phyloP scores from a whole-genome alignment of 2,113 vertebrate species.

The Accipiter virgatus region DNA sequence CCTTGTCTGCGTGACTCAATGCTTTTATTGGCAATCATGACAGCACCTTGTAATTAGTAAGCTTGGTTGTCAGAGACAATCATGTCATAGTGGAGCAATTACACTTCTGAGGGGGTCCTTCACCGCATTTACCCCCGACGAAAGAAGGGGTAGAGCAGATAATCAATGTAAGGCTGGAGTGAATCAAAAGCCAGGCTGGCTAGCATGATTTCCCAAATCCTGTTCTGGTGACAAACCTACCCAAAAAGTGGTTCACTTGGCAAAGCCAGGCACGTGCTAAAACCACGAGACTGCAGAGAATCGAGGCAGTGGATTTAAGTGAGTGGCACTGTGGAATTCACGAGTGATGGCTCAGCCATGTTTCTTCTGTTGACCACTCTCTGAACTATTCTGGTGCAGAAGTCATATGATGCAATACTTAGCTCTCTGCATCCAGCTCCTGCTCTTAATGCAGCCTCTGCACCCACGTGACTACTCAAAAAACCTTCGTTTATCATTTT shows the following conservation, averaged over 20 bases:
- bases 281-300: background rate
- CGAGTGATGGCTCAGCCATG: background rate
- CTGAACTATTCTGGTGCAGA: background rate
- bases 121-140: background rate
- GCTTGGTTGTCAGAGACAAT: background rate
- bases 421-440: background rate
- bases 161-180: rapidly evolving
- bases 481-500: background rate
- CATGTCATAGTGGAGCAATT: background rate
- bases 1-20: background rate
- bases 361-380: background rate
- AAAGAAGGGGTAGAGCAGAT: background rate
- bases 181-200: background rate
- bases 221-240: background rate
- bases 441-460: background rate
- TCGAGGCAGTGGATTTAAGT: rapidly evolving
- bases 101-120: rapidly evolving
- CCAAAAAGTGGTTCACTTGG: background rate
- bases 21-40: background rate
- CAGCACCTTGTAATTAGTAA: background rate
- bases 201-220: background rate
- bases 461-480: background rate
- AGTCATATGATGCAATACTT: background rate
- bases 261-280: background rate
- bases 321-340: background rate